These are phyloP conservation scores for Nibea coibor DNA, from an alignment of 2,113 vertebrate genomes.

Conservation along the genomic window DNA sequence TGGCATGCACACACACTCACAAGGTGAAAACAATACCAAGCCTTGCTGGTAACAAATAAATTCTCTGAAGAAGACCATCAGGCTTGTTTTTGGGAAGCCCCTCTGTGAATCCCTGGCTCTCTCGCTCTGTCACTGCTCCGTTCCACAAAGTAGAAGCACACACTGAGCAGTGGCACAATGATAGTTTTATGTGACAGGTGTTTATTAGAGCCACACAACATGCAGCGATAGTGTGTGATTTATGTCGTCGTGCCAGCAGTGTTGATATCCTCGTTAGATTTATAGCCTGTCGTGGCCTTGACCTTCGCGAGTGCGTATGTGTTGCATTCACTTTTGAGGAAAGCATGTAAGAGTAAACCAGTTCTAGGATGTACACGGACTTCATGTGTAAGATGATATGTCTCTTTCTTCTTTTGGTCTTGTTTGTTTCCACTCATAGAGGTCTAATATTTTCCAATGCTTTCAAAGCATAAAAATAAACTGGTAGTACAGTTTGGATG, in stretches of 20 bases:
- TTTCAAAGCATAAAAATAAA: conserved; percentile 3
- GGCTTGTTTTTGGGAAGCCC: conserved; percentile 35
- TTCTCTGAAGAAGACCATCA: not conserved
- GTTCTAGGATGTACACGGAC: not conserved
- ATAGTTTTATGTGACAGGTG: conserved; percentile 57
- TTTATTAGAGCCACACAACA: conserved; percentile 32
- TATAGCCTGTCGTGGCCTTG: conserved; percentile 21
- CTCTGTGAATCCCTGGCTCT: not conserved
- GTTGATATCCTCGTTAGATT: conserved; percentile 29
- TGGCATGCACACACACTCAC: no score
- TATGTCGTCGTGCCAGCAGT: not conserved
- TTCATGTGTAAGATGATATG: not conserved
- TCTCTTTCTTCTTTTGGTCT: not conserved
- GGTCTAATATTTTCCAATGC: not conserved
- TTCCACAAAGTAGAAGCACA: conserved; percentile 49
- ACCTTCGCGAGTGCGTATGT: conserved; percentile 13
- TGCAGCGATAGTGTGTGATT: conserved; percentile 26
- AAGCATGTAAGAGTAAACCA: not conserved
- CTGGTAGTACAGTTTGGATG: not conserved
- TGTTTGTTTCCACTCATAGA: not conserved
- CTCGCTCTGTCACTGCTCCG: not conserved
- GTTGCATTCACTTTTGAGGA: not conserved
- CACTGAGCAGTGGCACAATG: not conserved
- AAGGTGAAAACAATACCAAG: no score
- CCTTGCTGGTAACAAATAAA: not conserved